These are phyloP conservation scores for Psephotus haematonotus DNA, from an alignment of 2,113 vertebrate species.

Conservation along the genomic window DNA sequence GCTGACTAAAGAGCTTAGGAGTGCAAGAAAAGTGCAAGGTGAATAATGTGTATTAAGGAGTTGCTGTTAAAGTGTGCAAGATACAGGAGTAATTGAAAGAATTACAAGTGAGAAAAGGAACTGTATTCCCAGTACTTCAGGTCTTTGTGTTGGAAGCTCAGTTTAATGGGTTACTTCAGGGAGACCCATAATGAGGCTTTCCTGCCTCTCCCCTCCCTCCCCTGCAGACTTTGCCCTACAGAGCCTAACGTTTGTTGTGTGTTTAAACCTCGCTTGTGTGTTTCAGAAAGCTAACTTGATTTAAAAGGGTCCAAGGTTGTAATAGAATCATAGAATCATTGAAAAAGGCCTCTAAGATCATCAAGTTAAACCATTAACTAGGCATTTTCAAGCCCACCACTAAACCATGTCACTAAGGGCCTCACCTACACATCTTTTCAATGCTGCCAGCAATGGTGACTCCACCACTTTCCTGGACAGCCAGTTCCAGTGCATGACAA, in stretches of 20 bases:
- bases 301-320: background rate
- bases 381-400: background rate
- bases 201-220: background rate
- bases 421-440: background rate
- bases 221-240: background rate
- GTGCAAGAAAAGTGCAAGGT: background rate
- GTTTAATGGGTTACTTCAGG: background rate
- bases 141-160: background rate
- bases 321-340: background rate
- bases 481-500: background rate
- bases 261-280: background rate
- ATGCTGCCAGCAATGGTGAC: background rate
- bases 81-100: background rate
- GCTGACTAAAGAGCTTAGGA: background rate
- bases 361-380: background rate
- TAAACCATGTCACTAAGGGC: background rate
- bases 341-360: background rate
- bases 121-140: background rate
- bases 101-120: background rate
- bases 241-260: accelerated
- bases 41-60: background rate
- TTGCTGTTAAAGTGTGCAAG: background rate
- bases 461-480: background rate
- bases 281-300: background rate
- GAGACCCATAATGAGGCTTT: background rate